A percentile compares a stretch with the other conserved stretches of the same genome.
These are phyloP conservation scores for Sebastes fasciatus DNA, from an alignment of 2,113 vertebrate species.

Conservation along the genomic window DNA sequence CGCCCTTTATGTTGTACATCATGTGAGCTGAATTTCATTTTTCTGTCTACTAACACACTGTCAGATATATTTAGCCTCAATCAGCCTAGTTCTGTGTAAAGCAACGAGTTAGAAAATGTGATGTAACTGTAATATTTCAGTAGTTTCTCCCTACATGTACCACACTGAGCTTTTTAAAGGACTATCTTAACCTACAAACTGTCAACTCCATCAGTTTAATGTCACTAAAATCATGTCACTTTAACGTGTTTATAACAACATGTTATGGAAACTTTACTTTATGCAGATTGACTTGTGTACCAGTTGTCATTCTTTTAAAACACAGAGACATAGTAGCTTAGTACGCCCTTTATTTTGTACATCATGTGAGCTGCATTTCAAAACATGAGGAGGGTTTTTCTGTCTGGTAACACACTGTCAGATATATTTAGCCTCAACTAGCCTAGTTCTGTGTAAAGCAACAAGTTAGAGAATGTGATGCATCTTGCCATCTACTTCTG, in stretches of 20 bases:
- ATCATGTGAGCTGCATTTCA: neutral
- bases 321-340: neutral
- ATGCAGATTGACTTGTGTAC: neutral
- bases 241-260: neutral
- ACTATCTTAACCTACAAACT: constrained; percentile 11
- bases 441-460: constrained; percentile 63
- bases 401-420: constrained; percentile 7
- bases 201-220: neutral
- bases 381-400: neutral
- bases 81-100: too few relatives aligned
- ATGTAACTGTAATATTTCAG: too few relatives aligned
- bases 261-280: neutral
- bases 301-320: neutral
- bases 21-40: too few relatives aligned
- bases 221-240: neutral
- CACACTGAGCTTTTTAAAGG: constrained; percentile 30
- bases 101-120: too few relatives aligned
- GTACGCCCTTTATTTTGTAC: neutral
- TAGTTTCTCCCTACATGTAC: too few relatives aligned
- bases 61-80: too few relatives aligned
- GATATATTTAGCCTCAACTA: constrained; percentile 71
- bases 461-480: constrained; percentile 56
- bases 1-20: too few relatives aligned
- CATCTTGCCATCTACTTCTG: neutral
- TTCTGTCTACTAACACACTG: too few relatives aligned